phyloP scores from a whole-genome alignment of 1,140 invertebrate species.

The Spodoptera frugiperda region DNA sequence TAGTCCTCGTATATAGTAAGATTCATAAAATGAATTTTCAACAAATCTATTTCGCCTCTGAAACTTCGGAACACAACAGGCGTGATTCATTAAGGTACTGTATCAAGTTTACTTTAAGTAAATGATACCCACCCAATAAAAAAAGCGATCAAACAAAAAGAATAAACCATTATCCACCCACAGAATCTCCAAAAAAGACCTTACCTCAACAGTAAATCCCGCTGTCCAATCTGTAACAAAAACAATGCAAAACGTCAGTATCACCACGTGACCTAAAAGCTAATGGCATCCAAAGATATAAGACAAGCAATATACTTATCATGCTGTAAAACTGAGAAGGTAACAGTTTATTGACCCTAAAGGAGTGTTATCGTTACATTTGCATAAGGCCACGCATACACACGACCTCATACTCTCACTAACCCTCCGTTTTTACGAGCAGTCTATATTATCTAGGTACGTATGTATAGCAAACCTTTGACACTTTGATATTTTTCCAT shows the following conservation, averaged over 20 bases:
- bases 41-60: too few relatives aligned
- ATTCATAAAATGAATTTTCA: too few relatives aligned
- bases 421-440: conserved; percentile 75
- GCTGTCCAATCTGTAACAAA: conserved; percentile 70
- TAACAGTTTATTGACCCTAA: conserved; percentile 83
- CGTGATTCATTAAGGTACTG: too few relatives aligned
- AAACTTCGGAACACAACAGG: too few relatives aligned
- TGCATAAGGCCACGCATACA: conserved; percentile 73
- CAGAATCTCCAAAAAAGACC: background rate
- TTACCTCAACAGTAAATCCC: conserved; percentile 53
- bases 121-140: too few relatives aligned
- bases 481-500: conserved; percentile 48
- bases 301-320: conserved; percentile 80
- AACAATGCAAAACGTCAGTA: conserved; percentile 62
- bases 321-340: conserved; percentile 79
- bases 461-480: conserved; percentile 38
- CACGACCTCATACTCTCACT: conserved; percentile 65
- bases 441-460: conserved; percentile 56
- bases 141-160: too few relatives aligned
- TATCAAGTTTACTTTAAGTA: too few relatives aligned
- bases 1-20: too few relatives aligned
- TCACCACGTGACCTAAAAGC: conserved; percentile 64
- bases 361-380: conserved; percentile 81
- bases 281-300: conserved; percentile 63
- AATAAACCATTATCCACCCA: background rate